Base-by-base conservation (phyloP, 2,888 invertebrate genomes). In the Pollenia griseotomentosa region DNA sequence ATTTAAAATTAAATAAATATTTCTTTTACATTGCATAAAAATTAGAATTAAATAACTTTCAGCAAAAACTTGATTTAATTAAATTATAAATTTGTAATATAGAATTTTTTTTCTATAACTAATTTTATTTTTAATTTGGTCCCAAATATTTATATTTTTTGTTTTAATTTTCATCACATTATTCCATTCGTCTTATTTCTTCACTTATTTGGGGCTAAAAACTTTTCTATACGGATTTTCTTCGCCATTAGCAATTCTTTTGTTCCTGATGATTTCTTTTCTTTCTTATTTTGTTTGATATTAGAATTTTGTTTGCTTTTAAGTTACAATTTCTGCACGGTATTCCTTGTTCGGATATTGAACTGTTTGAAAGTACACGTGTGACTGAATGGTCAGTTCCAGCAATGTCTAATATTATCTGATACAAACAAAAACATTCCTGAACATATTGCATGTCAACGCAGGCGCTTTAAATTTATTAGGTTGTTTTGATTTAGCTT, bases 311-410 rank as follows among this genome's bases (percentile, higher is more conserved):
- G 7, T 14, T 65, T 19, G 7, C 2, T 2, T 46, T 46, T 68
- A 2, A 33, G 33, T n/a, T 51, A 7, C 33, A 23, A 14, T 11
- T 1, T 33, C 1, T 68, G 2, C 19, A 7, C 33, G 33, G 33
- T 48, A 4, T 4, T 51, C 4, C 2, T 10, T 40, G 16, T n/a
- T 2, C 61, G n/a, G 10, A 6, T 16, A 40, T 10, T 40, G 19
- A 57, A 51, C 74, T 14, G 42, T 66, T 66, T 51, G 33, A 68
- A 61, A 23, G 42, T 68, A 75, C 82, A 68, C 82, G 82, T 75
- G 68, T 61, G 51, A 82, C 82, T 82, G 53, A 82, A 59, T 46
- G 6, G 2, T 1, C 19, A 9, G 11, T 82, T 68, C 16, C 44
- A 75, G 59, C 68, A 75, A 51, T 44, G 48, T 53, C 12, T 51